Evolutionary conservation across 2,113 vertebrate species (phyloP), one percentile per base, ranked within the genome.

Genomic region (Mastomys coucha): DNA sequence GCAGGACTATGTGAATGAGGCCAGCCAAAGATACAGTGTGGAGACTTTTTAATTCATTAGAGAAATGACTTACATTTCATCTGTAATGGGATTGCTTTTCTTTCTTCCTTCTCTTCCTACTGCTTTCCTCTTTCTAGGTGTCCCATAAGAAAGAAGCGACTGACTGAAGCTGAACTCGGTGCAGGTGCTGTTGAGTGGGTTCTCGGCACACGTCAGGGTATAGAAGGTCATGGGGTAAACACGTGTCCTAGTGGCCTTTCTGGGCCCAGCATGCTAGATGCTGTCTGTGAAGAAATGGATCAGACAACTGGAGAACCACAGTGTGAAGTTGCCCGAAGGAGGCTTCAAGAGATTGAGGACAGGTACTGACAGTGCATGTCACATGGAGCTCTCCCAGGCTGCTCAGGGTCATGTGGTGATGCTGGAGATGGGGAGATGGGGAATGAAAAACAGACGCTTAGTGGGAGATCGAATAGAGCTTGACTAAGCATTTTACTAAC

Each of bases 271-370:
- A 92, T 98, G 97, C 97, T 98, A 97, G 98, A 99, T 97, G 95
- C 96, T 60, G 91, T 97, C 96, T 98, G 98, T 97, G 99, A 99
- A 97, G 99, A 99, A 94, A 99, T 99, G 99, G 98, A 99, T 96
- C 98, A 99, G 96, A 98, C 98, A 94, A 97, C 97, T 72, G 98
- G 97, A 97, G 99, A 99, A 97, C 98, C 97, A 63, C 99, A 98
- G 56, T 98, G 98, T 96, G 99, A 99, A 97, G 98, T 97, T 97
- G 98, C 98, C 96, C 98, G 98, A 89, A 98, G 98, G 96, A 98
- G 97, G 95, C 98, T 99, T 96, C 99, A 98, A 96, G 99, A 99
- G 92, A 99, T 99, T 96, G 99, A 99, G 96, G 98, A 98, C 98
- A 99, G 98, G 98, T 99, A 98, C 94, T 87, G 92, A 45, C 42